phyloP scores from a whole-genome alignment of 2,888 invertebrate genomes.

The Pseudococcus jackbeardsleyi region DNA sequence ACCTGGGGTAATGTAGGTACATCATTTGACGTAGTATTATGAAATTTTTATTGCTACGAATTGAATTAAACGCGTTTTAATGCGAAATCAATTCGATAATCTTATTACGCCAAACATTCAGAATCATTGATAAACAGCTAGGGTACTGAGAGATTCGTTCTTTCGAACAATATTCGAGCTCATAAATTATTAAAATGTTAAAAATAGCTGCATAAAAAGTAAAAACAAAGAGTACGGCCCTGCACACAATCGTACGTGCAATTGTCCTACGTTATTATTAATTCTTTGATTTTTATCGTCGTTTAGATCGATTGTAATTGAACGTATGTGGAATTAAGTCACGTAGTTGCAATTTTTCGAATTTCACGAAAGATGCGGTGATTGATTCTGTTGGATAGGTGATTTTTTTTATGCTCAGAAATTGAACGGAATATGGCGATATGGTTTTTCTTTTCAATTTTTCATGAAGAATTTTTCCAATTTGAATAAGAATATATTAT shows the following conservation, averaged over 20 bases:
- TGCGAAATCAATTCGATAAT: constrained; percentile 33
- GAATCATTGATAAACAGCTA: constrained; percentile 36
- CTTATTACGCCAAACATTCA: constrained; percentile 7
- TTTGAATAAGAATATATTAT: no score
- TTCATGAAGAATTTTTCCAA: no score
- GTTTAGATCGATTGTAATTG: background rate
- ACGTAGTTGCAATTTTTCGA: background rate
- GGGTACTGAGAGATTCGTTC: background rate
- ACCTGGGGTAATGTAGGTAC: background rate
- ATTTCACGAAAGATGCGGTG: background rate
- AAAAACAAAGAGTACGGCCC: constrained; percentile 44
- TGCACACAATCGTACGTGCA: constrained; percentile 13
- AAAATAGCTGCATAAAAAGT: constrained; percentile 54
- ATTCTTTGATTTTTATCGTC: constrained; percentile 36
- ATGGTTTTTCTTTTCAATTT: no score
- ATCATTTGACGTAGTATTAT: constrained; percentile 15
- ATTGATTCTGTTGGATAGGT: background rate
- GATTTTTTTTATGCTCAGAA: no score
- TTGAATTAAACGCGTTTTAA: constrained; percentile 27
- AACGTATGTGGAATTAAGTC: background rate
- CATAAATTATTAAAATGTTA: constrained; percentile 53
- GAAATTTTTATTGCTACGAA: background rate
- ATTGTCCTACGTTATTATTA: constrained; percentile 17
- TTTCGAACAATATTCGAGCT: constrained; percentile 34
- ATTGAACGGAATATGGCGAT: no score